Percentiles rank a stretch among this genome's conserved stretches.
phyloP scores from a whole-genome alignment of 2,797 vertebrate species.

The Aulostomus chinensis region DNA sequence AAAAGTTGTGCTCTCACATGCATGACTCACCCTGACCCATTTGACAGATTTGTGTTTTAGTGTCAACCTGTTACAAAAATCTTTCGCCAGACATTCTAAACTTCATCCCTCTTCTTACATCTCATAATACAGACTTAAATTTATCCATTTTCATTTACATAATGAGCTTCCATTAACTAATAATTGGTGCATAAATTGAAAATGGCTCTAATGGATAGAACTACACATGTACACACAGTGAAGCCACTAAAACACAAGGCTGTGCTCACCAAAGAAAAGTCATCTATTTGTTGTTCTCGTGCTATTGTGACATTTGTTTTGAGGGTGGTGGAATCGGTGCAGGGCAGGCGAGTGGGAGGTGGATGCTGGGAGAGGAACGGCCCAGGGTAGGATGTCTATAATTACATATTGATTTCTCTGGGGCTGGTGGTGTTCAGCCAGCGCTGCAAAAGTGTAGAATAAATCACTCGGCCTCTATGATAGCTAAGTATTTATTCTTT shows the following conservation, averaged over 20 bases:
- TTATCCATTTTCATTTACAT: no score
- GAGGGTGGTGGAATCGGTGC: slow-evolving; percentile 46
- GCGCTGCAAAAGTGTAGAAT: slow-evolving; percentile 69
- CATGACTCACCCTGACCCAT: no score
- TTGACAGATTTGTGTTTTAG: no score
- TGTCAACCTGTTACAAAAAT: no score
- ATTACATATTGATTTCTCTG: slow-evolving; percentile 84
- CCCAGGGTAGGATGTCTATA: slow-evolving; percentile 81
- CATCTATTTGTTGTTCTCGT: slow-evolving; percentile 53
- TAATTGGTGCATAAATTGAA: no score
- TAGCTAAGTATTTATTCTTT: slow-evolving; percentile 80
- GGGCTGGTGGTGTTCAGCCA: slow-evolving; percentile 69
- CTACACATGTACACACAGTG: slow-evolving; percentile 14
- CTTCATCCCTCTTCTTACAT: not conserved
- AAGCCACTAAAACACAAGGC: slow-evolving; percentile 22
- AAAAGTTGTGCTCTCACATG: no score
- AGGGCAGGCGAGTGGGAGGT: slow-evolving; percentile 52
- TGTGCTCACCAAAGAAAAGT: slow-evolving; percentile 31
- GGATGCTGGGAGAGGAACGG: slow-evolving; percentile 63
- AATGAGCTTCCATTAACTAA: no score
- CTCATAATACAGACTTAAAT: not conserved
- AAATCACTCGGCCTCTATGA: slow-evolving; percentile 79
- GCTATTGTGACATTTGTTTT: slow-evolving; percentile 77
- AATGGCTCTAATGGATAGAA: no score
- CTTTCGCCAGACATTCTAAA: not conserved